phyloP scores from a whole-genome alignment of 2,888 invertebrate species.

The Petrophora chlorosata region DNA sequence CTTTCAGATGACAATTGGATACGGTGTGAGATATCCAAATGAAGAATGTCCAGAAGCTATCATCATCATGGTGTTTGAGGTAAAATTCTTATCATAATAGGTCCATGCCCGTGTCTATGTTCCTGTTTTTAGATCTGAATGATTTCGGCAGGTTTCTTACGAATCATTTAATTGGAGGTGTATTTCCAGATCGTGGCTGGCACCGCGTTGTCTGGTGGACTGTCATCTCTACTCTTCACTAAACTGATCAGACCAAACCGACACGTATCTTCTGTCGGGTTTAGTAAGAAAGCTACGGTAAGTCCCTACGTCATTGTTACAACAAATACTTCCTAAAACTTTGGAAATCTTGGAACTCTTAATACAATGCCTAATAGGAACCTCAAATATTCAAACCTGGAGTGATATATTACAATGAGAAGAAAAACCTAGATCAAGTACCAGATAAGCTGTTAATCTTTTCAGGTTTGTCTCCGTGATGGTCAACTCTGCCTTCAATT shows the following conservation, averaged over 20 bases:
- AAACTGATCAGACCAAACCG: constrained; percentile 91
- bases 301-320: constrained; percentile 51
- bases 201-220: constrained; percentile 79
- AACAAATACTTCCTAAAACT: no score
- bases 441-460: neutral
- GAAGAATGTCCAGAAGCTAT: constrained; percentile 94
- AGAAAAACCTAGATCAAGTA: no score
- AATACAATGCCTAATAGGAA: no score
- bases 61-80: constrained; percentile 92
- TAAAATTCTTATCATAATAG: constrained; percentile 59
- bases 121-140: no score
- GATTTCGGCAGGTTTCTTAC: no score
- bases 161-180: neutral
- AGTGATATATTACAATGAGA: no score
- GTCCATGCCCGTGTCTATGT: no score
- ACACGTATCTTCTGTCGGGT: constrained; percentile 90
- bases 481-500: constrained; percentile 91
- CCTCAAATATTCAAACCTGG: no score
- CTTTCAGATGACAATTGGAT: constrained; percentile 89
- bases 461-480: constrained; percentile 90
- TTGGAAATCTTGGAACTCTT: no score
- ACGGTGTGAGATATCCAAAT: constrained; percentile 91
- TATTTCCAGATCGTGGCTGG: constrained; percentile 72
- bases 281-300: constrained; percentile 89
- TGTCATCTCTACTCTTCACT: constrained; percentile 88